Conservation (phyloP, 2,113 vertebrate genomes). For the Eubucco bourcierii region DNA sequence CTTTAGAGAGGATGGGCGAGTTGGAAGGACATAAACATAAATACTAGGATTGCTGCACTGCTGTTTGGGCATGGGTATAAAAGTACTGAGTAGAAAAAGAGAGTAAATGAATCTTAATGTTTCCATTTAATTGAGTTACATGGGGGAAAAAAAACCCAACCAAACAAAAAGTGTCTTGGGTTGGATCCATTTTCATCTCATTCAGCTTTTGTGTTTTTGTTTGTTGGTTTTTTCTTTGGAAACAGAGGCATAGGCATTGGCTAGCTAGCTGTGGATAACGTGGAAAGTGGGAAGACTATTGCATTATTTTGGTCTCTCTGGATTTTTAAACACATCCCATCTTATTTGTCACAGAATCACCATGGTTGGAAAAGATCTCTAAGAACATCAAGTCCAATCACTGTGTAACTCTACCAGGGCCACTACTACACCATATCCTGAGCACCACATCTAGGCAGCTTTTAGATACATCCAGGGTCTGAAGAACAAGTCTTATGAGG, state of each 20-base stretch:
- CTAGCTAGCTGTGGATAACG: not conserved
- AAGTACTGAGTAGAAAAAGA: not conserved
- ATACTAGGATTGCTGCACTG: not conserved
- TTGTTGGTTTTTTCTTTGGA: not conserved
- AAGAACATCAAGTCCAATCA: too few species aligned
- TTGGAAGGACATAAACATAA: not conserved
- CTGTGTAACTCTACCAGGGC: too few species aligned
- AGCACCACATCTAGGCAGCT: too few species aligned
- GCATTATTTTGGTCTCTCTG: not conserved
- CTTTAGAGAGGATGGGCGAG: slow-evolving; percentile 40
- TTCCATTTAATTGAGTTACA: not conserved
- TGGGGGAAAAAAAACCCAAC: not conserved
- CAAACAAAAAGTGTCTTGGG: not conserved
- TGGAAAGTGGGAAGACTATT: not conserved
- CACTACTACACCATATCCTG: too few species aligned
- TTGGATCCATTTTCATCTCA: not conserved
- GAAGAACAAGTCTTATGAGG: too few species aligned
- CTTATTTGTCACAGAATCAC: not conserved
- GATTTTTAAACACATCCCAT: not conserved
- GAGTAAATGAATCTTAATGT: not conserved
- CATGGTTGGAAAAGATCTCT: too few species aligned
- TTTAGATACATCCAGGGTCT: too few species aligned
- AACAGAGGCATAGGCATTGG: not conserved
- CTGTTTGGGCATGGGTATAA: not conserved
- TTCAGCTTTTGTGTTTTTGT: not conserved